Percentiles rank a stretch among this genome's conserved stretches.
Conservation (phyloP, 2,888 invertebrate species). For the Gryllus longicercus region DNA sequence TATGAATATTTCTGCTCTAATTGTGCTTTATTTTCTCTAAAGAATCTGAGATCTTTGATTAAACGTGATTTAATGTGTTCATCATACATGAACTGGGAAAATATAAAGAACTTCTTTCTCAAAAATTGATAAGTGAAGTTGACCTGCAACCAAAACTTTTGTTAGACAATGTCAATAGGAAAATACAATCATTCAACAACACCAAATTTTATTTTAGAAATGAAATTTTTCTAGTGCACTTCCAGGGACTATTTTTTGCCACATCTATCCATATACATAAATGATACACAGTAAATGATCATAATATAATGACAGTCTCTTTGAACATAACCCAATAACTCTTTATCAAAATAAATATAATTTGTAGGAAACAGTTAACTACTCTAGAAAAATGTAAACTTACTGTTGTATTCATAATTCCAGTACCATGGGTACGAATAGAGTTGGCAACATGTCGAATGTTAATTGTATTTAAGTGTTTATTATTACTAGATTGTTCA, state of each 20-base stretch:
- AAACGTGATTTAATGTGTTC: slow-evolving; percentile 95
- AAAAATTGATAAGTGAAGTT: slow-evolving; percentile 93
- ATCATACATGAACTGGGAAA: slow-evolving; percentile 96
- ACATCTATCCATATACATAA: too few relatives aligned
- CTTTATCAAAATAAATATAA: too few relatives aligned
- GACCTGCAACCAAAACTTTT: slow-evolving; percentile 46
- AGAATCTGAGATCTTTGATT: slow-evolving; percentile 80
- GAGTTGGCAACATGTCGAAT: slow-evolving; percentile 95
- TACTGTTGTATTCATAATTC: slow-evolving; percentile 92
- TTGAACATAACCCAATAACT: too few relatives aligned
- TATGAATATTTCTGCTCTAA: slow-evolving; percentile 74
- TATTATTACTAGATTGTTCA: slow-evolving; percentile 85
- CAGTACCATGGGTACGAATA: slow-evolving; percentile 92
- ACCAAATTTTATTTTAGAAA: too few relatives aligned
- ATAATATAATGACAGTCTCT: too few relatives aligned
- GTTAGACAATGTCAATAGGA: not conserved
- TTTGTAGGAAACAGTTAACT: not conserved
- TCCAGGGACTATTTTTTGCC: too few relatives aligned
- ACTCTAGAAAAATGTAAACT: slow-evolving; percentile 38
- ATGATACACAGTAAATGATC: too few relatives aligned
- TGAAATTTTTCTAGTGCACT: too few relatives aligned
- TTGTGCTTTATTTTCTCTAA: slow-evolving; percentile 68
- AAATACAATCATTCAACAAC: too few relatives aligned
- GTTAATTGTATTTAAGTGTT: slow-evolving; percentile 91
- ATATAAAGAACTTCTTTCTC: slow-evolving; percentile 85